phyloP scores from a whole-genome alignment of 2,797 vertebrate species.

The Dryobates pubescens region DNA sequence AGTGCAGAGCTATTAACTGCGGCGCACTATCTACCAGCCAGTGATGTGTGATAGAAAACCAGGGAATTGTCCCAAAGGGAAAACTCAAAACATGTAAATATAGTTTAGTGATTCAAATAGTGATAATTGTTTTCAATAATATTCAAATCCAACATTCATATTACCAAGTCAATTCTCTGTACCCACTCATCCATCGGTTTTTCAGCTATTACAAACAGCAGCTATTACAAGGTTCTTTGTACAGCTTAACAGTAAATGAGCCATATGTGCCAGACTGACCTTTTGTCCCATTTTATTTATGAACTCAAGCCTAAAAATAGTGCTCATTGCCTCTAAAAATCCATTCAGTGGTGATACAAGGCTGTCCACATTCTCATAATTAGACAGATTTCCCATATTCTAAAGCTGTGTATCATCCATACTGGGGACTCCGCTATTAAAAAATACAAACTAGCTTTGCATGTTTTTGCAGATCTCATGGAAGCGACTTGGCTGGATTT shows the following conservation, averaged over 20 bases:
- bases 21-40: neutral
- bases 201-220: neutral
- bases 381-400: neutral
- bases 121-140: conserved; percentile 38
- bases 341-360: neutral
- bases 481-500: neutral
- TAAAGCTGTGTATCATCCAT: neutral
- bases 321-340: neutral
- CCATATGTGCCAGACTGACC: conserved; percentile 8
- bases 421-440: neutral
- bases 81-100: conserved; percentile 37
- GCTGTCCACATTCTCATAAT: neutral
- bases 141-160: conserved; percentile 4
- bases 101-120: conserved; percentile 22
- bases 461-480: neutral
- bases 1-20: conserved; percentile 32
- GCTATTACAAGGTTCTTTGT: neutral
- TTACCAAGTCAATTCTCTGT: conserved; percentile 34
- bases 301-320: neutral
- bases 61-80: conserved; percentile 4
- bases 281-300: neutral
- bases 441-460: neutral
- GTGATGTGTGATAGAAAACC: neutral
- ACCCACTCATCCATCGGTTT: conserved; percentile 7
- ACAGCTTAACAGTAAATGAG: conserved; percentile 22